phyloP scores from a whole-genome alignment of 2,888 invertebrate species.

The Arrhopalites spinosus region DNA sequence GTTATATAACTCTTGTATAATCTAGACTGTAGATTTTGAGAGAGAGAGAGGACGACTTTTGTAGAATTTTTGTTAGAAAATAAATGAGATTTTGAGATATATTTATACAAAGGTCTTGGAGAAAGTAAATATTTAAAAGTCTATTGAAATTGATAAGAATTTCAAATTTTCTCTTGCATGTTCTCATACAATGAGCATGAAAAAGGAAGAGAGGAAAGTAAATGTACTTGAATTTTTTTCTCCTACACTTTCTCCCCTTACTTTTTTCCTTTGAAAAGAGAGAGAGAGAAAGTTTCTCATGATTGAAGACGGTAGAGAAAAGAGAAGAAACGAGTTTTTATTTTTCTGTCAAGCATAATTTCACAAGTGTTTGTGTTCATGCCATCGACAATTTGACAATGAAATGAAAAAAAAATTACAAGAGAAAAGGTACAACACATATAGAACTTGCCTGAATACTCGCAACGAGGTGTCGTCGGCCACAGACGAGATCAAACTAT shows the following conservation, averaged over 20 bases:
- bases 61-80: too few species aligned
- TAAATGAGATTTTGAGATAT: too few species aligned
- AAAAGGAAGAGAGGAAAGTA: too few species aligned
- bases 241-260: background rate
- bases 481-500: constrained; percentile 52
- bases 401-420: too few species aligned
- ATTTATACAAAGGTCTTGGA: too few species aligned
- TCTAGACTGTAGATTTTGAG: too few species aligned
- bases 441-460: constrained; percentile 42
- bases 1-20: too few species aligned
- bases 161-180: too few species aligned
- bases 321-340: background rate
- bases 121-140: too few species aligned
- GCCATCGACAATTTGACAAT: background rate
- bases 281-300: background rate
- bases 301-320: constrained; percentile 5
- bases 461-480: constrained; percentile 46
- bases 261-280: background rate
- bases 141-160: too few species aligned
- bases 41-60: too few species aligned
- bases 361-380: constrained; percentile 8
- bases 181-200: too few species aligned
- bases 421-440: background rate
- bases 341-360: constrained; percentile 23
- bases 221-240: background rate